Percentiles rank a stretch among this genome's conserved stretches.
Evolutionary conservation across 2,888 invertebrate genomes (phyloP).

Genomic region (Seira sanloemensis): DNA sequence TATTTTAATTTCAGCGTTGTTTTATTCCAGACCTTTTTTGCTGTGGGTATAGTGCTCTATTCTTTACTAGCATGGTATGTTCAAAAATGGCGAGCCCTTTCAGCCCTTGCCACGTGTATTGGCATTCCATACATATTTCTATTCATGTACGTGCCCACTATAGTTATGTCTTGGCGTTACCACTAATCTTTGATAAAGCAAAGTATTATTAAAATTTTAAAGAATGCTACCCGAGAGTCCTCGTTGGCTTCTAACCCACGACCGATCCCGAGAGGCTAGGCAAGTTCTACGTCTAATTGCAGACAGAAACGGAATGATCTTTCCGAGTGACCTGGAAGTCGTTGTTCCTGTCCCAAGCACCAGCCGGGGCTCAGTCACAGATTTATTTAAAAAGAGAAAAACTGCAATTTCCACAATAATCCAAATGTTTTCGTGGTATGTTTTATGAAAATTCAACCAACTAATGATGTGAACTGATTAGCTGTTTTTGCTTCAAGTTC

Average conservation of each 20-base stretch:
- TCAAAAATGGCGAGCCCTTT: conserved; percentile 72
- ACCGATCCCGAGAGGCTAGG: conserved; percentile 70
- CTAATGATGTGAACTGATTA: background rate
- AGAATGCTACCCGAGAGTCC: conserved; percentile 73
- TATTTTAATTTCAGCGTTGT: conserved; percentile 23
- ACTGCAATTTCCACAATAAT: conserved; percentile 61
- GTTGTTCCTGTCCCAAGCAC: conserved; percentile 67
- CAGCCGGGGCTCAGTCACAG: conserved; percentile 50
- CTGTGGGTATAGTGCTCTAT: conserved; percentile 73
- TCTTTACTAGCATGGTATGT: conserved; percentile 69
- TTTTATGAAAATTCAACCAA: background rate
- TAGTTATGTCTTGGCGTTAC: too few relatives aligned
- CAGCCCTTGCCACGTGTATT: conserved; percentile 58
- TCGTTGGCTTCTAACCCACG: conserved; percentile 73
- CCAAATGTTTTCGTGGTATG: conserved; percentile 73
- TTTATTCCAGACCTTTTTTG: conserved; percentile 71
- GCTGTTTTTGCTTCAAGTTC: background rate
- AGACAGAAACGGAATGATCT: conserved; percentile 68
- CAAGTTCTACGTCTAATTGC: conserved; percentile 69
- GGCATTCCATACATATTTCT: conserved; percentile 68
- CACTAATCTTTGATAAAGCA: too few relatives aligned
- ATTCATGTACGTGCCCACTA: conserved; percentile 65
- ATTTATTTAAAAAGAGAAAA: conserved; percentile 57
- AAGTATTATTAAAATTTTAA: conserved; percentile 1
- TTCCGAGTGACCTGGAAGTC: conserved; percentile 68